Conservation (phyloP, 2,797 vertebrate species). For the Lophius americanus region DNA sequence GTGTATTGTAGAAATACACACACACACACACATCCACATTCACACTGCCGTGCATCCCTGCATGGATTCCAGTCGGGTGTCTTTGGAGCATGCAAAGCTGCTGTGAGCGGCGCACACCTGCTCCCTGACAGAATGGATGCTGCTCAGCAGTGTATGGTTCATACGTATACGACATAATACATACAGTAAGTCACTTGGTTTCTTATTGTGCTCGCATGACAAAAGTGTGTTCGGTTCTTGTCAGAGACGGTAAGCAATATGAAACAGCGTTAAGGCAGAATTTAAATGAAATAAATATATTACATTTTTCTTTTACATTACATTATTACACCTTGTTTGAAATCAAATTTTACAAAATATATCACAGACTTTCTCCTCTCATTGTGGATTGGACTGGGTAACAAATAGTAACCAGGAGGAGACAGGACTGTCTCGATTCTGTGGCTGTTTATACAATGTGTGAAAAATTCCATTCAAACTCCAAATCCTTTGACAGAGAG, state of each 20-base stretch:
- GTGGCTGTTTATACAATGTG: neutral
- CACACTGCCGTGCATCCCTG: constrained; percentile 16
- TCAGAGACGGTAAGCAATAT: neutral
- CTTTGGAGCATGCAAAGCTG: constrained; percentile 19
- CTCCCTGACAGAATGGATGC: constrained; percentile 25
- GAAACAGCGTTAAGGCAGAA: neutral
- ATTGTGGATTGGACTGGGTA: too few species aligned
- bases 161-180: neutral
- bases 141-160: neutral
- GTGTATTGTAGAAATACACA: constrained; percentile 9
- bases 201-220: neutral
- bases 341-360: too few species aligned
- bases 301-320: too few species aligned
- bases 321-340: neutral
- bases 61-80: constrained; percentile 38
- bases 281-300: too few species aligned
- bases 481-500: too few species aligned
- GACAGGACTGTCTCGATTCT: neutral
- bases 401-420: too few species aligned
- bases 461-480: neutral
- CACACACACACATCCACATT: constrained; percentile 10
- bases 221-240: neutral
- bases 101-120: constrained; percentile 57
- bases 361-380: too few species aligned
- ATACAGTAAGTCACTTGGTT: neutral